A percentile compares a stretch with the other conserved stretches of the same genome.
Conservation (phyloP, 2,888 invertebrate genomes). For the Leptopterna dolabrata region DNA sequence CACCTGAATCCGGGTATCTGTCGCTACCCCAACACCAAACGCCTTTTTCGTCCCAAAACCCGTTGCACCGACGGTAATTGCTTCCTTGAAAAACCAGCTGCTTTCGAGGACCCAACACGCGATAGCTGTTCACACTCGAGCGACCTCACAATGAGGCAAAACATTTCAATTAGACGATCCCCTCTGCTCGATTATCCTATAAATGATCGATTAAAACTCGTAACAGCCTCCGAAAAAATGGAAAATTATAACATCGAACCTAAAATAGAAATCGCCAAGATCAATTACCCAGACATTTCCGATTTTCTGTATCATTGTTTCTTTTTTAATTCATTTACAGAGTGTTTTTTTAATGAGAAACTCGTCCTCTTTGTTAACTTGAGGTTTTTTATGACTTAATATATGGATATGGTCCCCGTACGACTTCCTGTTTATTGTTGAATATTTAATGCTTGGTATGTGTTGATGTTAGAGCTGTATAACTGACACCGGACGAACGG, state of each 20-base stretch:
- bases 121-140: neutral
- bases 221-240: neutral
- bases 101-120: neutral
- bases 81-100: neutral
- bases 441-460: slow-evolving; percentile 6
- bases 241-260: neutral
- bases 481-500: neutral
- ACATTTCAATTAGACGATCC: neutral
- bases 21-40: neutral
- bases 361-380: slow-evolving; percentile 15
- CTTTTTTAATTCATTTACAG: no score
- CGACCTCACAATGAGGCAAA: neutral
- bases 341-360: neutral
- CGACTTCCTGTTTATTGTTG: slow-evolving; percentile 27
- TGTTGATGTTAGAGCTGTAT: neutral
- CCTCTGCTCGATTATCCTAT: neutral
- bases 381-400: neutral
- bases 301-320: no score
- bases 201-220: neutral
- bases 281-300: no score
- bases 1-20: neutral
- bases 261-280: neutral
- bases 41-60: neutral
- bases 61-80: neutral
- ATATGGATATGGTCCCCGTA: slow-evolving; percentile 4